These are phyloP conservation scores for Cavia porcellus DNA, from an alignment of 2,113 vertebrate species.

Conservation along the genomic window DNA sequence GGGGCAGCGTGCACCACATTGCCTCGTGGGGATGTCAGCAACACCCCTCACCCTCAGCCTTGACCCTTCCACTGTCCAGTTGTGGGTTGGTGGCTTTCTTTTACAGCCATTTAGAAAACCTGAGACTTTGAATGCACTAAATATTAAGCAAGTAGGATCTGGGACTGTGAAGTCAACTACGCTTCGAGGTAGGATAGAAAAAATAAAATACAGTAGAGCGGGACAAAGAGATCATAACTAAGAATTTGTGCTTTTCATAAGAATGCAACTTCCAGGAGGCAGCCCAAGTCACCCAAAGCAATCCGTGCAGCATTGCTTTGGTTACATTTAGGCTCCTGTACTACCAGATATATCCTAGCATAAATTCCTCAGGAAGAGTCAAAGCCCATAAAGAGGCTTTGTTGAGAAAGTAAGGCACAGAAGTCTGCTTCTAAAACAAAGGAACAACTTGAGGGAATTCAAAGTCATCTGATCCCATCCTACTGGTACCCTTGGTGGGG, in stretches of 20 bases:
- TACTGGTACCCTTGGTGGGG: background rate
- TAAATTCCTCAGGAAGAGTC: background rate
- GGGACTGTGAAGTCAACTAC: background rate
- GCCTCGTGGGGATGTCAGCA: fast-evolving
- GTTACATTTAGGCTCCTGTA: background rate
- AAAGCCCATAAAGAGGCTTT: background rate
- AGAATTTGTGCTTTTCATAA: background rate
- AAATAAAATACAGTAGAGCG: background rate
- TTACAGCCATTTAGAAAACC: background rate
- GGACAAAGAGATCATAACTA: background rate
- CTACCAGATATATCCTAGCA: no score
- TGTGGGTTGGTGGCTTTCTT: background rate
- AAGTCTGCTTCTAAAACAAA: background rate
- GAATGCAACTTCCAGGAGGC: background rate
- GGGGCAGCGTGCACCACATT: fast-evolving
- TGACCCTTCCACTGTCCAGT: background rate
- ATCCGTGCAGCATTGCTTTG: no score
- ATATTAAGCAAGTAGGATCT: no score
- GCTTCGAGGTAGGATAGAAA: background rate
- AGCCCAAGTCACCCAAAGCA: background rate
- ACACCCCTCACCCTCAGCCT: background rate
- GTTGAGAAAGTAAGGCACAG: background rate
- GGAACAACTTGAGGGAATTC: background rate
- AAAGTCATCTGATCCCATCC: background rate
- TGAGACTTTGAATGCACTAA: background rate